Base-by-base conservation (phyloP, 2,113 vertebrate genomes). In the Brachyhypopomus occidentalis region DNA sequence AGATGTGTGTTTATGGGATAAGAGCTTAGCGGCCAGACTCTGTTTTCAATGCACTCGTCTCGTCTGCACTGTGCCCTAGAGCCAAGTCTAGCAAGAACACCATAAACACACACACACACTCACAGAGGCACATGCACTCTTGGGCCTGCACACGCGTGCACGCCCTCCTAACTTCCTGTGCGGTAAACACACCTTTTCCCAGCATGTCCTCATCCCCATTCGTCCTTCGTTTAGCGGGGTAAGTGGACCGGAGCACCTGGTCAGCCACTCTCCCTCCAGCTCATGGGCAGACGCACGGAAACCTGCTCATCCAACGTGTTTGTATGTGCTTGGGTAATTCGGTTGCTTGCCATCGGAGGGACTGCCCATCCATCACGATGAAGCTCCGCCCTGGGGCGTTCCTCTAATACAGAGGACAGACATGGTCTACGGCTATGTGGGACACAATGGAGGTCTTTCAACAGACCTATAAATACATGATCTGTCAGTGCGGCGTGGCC, bases 381-480 rank as follows among this genome's bases (percentile, higher is more conserved):
- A 55, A 85, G 85, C 89, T 55, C 88, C 89, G 90, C 92, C 92
- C 89, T 88, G 81, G 89, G 91, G 91, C 92, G 92, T 67, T 92
- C 92, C 91, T 93, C 91, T 89, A 92, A 92, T 91, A 91, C 91
- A 93, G 92, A 94, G 93, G 92, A 93, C 92, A 93, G 93, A 94
- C 90, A 86, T 92, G 91, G 91, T 92, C 91, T n/a, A 75, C 85
- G 93, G 92, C 92, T 90, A 92, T 92, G 91, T 92, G 91, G 91
- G 92, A 92, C 91, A 94, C 93, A 94, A 93, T 93, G 91, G 91
- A 92, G 91, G 91, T 92, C 92, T 93, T 93, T 93, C 91, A 93
- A 92, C 91, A 92, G 91, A 93, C 92, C 92, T 92, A 93, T 94
- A 94, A 93, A 93, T 93, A 93, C 91, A 94, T 92, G 91, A 92